Conservation (phyloP, 1,140 invertebrate species). For the Pemphigus obesinymphae region DNA sequence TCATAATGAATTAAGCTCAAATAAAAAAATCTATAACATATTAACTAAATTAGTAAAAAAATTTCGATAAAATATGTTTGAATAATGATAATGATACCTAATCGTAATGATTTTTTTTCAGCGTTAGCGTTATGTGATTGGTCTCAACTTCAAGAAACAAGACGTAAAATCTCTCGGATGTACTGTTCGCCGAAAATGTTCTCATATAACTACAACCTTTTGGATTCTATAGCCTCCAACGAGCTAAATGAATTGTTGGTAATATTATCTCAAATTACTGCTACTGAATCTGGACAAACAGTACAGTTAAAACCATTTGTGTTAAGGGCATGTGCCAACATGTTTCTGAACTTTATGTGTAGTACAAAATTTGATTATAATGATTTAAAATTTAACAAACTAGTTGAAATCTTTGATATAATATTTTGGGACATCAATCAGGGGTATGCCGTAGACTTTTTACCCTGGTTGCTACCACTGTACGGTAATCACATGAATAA, state of each 20-base stretch:
- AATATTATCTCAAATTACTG: conserved; percentile 41
- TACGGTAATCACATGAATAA: conserved; percentile 65
- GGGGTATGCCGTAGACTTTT: conserved; percentile 78
- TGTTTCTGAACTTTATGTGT: conserved; percentile 82
- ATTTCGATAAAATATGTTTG: no score
- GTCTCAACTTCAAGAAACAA: conserved; percentile 71
- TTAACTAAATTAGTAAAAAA: no score
- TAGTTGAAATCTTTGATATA: conserved; percentile 70
- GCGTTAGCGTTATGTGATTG: conserved; percentile 80
- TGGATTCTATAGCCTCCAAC: conserved; percentile 53
- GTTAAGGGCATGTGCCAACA: conserved; percentile 68
- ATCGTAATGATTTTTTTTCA: conserved; percentile 49
- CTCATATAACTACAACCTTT: conserved; percentile 63
- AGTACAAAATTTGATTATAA: conserved; percentile 64
- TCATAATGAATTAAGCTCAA: no score
- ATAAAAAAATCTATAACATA: no score
- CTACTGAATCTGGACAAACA: background rate
- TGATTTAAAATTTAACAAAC: conserved; percentile 61
- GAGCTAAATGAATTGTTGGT: conserved; percentile 45
- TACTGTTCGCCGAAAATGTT: conserved; percentile 71
- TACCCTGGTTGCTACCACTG: conserved; percentile 73
- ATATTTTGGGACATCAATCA: conserved; percentile 88
- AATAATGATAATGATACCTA: no score
- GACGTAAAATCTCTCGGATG: conserved; percentile 67
- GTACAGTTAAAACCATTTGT: conserved; percentile 61